phyloP scores from a whole-genome alignment of 2,113 vertebrate genomes.

The Bagarius yarrelli region DNA sequence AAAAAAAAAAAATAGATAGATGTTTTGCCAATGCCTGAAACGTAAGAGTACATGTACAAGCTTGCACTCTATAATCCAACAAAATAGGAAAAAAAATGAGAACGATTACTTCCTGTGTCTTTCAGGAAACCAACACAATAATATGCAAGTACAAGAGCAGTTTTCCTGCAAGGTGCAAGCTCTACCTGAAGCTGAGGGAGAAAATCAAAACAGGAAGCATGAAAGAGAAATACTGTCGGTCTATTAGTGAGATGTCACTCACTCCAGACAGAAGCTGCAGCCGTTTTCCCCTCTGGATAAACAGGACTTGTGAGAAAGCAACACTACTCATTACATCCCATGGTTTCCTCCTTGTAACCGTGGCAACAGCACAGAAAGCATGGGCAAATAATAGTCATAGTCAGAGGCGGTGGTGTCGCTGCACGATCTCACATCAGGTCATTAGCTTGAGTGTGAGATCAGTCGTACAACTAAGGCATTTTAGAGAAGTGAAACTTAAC shows the following conservation, averaged over 20 bases:
- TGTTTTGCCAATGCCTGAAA: no score
- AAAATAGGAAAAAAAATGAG: no score
- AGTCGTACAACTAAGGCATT: not conserved
- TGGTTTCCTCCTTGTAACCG: constrained; percentile 51
- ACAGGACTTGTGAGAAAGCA: constrained; percentile 37
- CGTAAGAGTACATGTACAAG: no score
- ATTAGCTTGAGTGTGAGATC: not conserved
- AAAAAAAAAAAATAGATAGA: no score
- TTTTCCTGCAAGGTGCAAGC: not conserved
- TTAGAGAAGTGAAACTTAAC: not conserved
- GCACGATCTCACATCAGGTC: not conserved
- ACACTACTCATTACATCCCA: constrained; percentile 41
- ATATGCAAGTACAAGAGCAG: not conserved
- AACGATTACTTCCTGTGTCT: not conserved
- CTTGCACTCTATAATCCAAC: no score
- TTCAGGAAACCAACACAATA: not conserved
- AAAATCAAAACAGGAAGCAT: not conserved
- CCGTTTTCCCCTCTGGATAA: constrained; percentile 27
- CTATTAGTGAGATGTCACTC: not conserved
- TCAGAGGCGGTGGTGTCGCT: constrained; percentile 5
- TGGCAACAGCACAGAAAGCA: constrained; percentile 49
- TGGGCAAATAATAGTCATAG: constrained; percentile 16
- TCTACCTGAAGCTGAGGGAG: not conserved
- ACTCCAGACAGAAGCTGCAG: not conserved
- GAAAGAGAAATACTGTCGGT: not conserved